Evolutionary conservation across 92 coral and sea anemone genomes (phyloP).

Genomic region (Paramuricea clavata): DNA sequence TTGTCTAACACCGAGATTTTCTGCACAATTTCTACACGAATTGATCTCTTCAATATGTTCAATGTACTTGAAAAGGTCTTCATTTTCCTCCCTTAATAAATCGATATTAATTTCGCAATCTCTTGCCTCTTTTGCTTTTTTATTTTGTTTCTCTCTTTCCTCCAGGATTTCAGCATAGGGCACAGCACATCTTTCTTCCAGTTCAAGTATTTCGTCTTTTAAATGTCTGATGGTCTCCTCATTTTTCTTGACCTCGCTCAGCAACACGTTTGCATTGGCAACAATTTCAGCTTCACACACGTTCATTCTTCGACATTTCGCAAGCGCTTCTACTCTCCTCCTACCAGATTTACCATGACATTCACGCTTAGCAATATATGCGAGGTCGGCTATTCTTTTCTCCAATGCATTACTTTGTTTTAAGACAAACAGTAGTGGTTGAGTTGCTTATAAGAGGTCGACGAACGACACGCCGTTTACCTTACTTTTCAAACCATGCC

Average conservation of each 20-base stretch:
- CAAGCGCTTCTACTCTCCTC: background rate
- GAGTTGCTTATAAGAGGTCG: conserved; percentile 23
- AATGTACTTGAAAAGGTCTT: conserved; percentile 23
- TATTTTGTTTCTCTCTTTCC: conserved; percentile 17
- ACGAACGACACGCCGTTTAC: background rate
- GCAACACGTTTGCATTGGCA: conserved; percentile 15
- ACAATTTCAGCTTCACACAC: conserved; percentile 47
- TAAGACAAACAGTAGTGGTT: conserved; percentile 21
- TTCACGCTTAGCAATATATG: conserved; percentile 9
- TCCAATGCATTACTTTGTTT: conserved; percentile 24
- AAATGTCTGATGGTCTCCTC: conserved; percentile 32
- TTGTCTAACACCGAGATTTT: conserved; percentile 49
- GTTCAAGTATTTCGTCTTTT: conserved; percentile 27
- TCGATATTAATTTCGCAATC: background rate
- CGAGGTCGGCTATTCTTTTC: conserved; percentile 30
- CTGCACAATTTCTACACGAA: conserved; percentile 39
- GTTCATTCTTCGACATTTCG: conserved; percentile 33
- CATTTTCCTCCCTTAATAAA: conserved; percentile 27
- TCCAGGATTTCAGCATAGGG: conserved; percentile 39
- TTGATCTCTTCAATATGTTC: conserved; percentile 36
- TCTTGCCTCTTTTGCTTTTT: conserved; percentile 27
- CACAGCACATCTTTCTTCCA: conserved; percentile 45
- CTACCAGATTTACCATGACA: conserved; percentile 39
- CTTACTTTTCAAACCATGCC: conserved; percentile 29
- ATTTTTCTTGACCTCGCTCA: background rate